phyloP scores from a whole-genome alignment of 2,888 invertebrate genomes.

The Petrophora chlorosata region DNA sequence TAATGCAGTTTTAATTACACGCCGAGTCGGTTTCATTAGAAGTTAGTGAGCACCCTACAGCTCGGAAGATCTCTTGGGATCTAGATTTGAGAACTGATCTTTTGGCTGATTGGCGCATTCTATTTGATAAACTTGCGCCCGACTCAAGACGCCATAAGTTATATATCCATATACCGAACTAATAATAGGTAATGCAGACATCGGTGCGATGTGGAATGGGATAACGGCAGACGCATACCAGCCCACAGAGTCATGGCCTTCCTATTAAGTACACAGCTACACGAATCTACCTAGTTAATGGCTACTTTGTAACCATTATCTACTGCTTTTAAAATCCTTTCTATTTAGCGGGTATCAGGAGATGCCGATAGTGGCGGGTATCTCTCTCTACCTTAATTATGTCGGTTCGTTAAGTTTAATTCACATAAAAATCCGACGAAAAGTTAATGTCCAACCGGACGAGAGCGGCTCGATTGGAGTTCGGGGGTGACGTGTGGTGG shows the following conservation, averaged over 20 bases:
- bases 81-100: no score
- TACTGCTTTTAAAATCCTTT: constrained; percentile 57
- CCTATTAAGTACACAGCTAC: constrained; percentile 29
- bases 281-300: constrained; percentile 13
- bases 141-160: constrained; percentile 4
- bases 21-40: background rate
- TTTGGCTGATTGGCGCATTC: no score
- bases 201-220: constrained; percentile 9
- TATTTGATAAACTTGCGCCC: background rate
- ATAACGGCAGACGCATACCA: constrained; percentile 30
- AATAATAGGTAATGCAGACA: constrained; percentile 40
- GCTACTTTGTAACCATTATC: constrained; percentile 46
- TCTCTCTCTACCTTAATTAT: constrained; percentile 49
- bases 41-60: no score
- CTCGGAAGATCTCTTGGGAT: no score
- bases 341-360: constrained; percentile 54
- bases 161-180: constrained; percentile 1
- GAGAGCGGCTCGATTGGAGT: constrained; percentile 41
- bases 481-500: constrained; percentile 24
- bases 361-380: constrained; percentile 47
- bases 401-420: constrained; percentile 65
- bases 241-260: constrained; percentile 24
- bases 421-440: constrained; percentile 66
- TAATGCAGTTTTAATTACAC: constrained; percentile 32
- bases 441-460: constrained; percentile 65